A percentile compares a stretch with the other conserved stretches of the same genome.
phyloP scores from a whole-genome alignment of 2,888 invertebrate genomes.

The Halictus quadricinctus region DNA sequence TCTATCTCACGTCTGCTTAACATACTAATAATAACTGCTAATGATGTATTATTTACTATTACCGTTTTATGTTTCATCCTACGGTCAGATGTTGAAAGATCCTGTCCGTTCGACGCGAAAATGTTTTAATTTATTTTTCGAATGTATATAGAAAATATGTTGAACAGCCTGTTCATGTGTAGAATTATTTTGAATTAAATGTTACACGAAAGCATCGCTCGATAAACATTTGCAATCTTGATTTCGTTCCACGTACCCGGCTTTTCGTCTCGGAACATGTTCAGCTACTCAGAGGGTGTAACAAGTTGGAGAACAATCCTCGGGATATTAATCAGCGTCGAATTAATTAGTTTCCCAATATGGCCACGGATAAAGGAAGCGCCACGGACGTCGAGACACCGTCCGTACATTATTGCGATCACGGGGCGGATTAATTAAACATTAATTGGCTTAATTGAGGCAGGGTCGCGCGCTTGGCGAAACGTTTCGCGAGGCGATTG shows the following conservation, averaged over 20 bases:
- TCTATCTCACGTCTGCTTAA: too few species aligned
- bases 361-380: background rate
- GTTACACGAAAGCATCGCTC: background rate
- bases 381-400: slow-evolving; percentile 6
- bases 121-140: background rate
- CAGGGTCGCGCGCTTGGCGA: background rate
- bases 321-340: background rate
- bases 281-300: background rate
- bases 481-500: slow-evolving; percentile 1
- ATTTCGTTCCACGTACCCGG: background rate
- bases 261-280: background rate
- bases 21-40: too few species aligned
- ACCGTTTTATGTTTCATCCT: background rate
- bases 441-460: slow-evolving; percentile 45
- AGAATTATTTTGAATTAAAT: background rate
- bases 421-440: slow-evolving; percentile 37
- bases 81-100: too few species aligned
- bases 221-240: background rate
- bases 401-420: background rate
- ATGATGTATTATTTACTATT: too few species aligned
- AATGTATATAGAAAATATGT: background rate
- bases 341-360: slow-evolving; percentile 10
- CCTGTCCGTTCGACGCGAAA: too few species aligned
- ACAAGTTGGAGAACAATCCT: background rate
- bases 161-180: background rate